Evolutionary conservation across 1,140 invertebrate species (phyloP).

Genomic region (Stegodyphus dumicola): DNA sequence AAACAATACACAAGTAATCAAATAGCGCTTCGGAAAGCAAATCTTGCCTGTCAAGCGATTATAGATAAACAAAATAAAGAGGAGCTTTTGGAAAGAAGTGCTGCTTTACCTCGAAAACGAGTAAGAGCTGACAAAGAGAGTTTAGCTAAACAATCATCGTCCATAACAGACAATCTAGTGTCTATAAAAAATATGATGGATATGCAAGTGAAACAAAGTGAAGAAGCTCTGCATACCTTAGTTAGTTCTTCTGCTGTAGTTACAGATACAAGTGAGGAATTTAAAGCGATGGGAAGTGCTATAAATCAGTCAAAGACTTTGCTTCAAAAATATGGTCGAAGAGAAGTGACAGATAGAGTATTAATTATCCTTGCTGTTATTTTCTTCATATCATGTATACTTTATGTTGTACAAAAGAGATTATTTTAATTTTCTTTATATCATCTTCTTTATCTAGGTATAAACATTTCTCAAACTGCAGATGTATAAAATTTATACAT

Average conservation of each 20-base stretch:
- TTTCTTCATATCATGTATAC: slow-evolving; percentile 91
- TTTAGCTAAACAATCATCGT: slow-evolving; percentile 67
- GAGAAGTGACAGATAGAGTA: slow-evolving; percentile 95
- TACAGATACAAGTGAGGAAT: slow-evolving; percentile 82
- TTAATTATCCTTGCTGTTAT: slow-evolving; percentile 88
- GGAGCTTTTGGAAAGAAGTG: slow-evolving; percentile 63
- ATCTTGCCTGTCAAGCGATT: slow-evolving; percentile 66
- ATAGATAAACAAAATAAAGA: slow-evolving; percentile 67
- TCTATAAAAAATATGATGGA: slow-evolving; percentile 85
- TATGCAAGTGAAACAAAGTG: slow-evolving; percentile 83
- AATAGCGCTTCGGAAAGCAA: slow-evolving; percentile 67
- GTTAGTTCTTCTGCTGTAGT: slow-evolving; percentile 70
- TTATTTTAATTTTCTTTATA: slow-evolving; percentile 74
- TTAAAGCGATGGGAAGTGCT: slow-evolving; percentile 84
- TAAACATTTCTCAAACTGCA: too few species aligned
- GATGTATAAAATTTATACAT: too few species aligned
- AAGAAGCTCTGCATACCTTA: slow-evolving; percentile 84
- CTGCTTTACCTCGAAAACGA: background rate
- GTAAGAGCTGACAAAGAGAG: slow-evolving; percentile 60
- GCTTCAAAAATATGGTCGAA: slow-evolving; percentile 90
- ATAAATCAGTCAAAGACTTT: slow-evolving; percentile 90
- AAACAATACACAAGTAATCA: slow-evolving; percentile 65
- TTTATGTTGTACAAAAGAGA: slow-evolving; percentile 91
- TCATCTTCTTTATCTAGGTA: too few species aligned
- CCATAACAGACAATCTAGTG: slow-evolving; percentile 84